A percentile compares a stretch with the other conserved stretches of the same genome.
These are phyloP conservation scores for Ceuthmochares aereus DNA, from an alignment of 2,113 vertebrate species.

Conservation along the genomic window DNA sequence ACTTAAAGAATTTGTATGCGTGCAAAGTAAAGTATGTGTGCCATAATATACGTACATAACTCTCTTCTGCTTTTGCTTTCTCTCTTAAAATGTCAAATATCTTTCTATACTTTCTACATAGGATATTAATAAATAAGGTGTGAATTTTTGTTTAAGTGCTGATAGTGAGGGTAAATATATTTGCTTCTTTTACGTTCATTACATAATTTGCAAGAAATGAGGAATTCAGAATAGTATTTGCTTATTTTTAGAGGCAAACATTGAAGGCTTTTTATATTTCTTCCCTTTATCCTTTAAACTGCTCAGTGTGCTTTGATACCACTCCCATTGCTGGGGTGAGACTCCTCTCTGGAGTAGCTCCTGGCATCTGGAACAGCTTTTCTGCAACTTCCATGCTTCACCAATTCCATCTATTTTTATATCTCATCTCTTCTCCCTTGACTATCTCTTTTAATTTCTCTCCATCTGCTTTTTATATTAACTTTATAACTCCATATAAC, in stretches of 20 bases:
- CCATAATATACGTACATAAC: background rate
- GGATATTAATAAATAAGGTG: background rate
- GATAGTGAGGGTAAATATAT: background rate
- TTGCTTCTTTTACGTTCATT: background rate
- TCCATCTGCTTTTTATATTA: constrained; percentile 73
- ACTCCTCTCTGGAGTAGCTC: constrained; percentile 43
- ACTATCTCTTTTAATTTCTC: constrained; percentile 71
- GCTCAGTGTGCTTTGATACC: background rate
- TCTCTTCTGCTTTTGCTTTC: background rate
- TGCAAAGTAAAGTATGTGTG: background rate
- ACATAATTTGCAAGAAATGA: background rate
- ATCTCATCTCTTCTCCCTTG: constrained; percentile 64
- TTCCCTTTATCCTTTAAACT: background rate
- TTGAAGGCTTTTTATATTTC: background rate
- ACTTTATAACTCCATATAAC: constrained; percentile 58
- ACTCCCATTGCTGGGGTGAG: background rate
- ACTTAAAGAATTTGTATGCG: background rate
- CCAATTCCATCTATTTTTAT: constrained; percentile 72
- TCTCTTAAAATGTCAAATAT: background rate
- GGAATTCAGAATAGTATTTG: background rate
- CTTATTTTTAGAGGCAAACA: background rate
- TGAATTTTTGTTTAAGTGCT: background rate
- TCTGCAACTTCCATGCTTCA: constrained; percentile 67
- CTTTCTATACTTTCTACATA: background rate
- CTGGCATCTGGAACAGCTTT: constrained; percentile 68